Conservation (phyloP, 2,797 vertebrate genomes). For the Hemitrygon akajei region DNA sequence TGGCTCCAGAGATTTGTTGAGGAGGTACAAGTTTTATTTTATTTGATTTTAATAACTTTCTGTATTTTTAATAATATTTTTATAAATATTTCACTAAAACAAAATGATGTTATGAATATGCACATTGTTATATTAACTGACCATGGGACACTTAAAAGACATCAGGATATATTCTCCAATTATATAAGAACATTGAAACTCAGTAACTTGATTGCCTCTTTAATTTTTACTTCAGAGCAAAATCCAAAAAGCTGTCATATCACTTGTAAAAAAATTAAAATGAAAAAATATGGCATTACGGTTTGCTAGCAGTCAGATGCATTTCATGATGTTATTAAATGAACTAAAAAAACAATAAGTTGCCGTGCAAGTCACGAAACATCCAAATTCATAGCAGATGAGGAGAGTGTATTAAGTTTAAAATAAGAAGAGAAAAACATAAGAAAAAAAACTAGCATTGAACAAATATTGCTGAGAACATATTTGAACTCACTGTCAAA, state of each 20-base stretch:
- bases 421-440: neutral
- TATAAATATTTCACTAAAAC: neutral
- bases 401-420: slow-evolving; percentile 7
- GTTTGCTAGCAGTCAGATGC: slow-evolving; percentile 15
- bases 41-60: neutral
- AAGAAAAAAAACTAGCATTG: neutral
- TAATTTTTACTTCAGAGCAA: neutral
- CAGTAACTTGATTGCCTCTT: neutral
- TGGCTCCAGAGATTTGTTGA: neutral
- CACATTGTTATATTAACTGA: neutral
- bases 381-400: slow-evolving; percentile 34
- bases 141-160: too few species aligned
- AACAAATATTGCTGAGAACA: slow-evolving; percentile 6
- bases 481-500: neutral
- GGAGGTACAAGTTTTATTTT: neutral
- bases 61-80: neutral
- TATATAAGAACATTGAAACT: neutral
- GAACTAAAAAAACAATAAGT: slow-evolving; percentile 4
- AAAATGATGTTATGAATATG: neutral
- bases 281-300: neutral
- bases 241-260: neutral
- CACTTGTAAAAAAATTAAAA: neutral
- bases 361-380: slow-evolving; percentile 32
- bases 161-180: neutral
- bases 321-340: slow-evolving; percentile 24